phyloP scores from a whole-genome alignment of 2,113 vertebrate species.

The Sakesphorus luctuosus region DNA sequence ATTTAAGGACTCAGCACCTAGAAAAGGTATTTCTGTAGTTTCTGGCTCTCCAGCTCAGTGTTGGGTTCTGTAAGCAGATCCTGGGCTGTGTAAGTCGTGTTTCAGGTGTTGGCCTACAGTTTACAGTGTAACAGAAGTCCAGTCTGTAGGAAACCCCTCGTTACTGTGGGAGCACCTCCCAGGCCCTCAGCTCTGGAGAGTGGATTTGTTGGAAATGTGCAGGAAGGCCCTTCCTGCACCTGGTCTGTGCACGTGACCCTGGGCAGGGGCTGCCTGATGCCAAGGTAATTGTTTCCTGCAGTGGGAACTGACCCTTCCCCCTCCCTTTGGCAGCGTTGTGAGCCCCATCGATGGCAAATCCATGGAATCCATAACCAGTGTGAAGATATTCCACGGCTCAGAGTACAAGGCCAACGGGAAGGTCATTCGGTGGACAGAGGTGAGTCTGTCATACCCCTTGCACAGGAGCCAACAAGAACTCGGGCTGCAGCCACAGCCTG shows the following conservation, averaged over 20 bases:
- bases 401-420: constrained; percentile 98
- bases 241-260: not conserved
- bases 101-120: not conserved
- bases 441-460: constrained; percentile 20
- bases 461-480: not conserved
- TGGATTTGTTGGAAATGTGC: not conserved
- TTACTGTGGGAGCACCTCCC: not conserved
- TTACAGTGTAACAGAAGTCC: not conserved
- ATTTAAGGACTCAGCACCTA: not conserved
- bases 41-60: not conserved
- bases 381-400: constrained; percentile 97
- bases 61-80: not conserved
- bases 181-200: not conserved
- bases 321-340: constrained; percentile 79
- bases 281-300: not conserved
- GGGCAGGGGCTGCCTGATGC: not conserved
- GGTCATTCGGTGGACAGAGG: constrained; percentile 98
- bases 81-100: not conserved
- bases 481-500: not conserved
- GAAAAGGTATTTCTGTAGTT: not conserved
- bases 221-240: not conserved
- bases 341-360: constrained; percentile 97
- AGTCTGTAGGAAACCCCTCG: fast-evolving
- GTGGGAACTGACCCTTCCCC: not conserved
- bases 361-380: constrained; percentile 94